Percentiles rank a stretch among this genome's conserved stretches.
phyloP scores from a whole-genome alignment of 1,140 invertebrate species.

The Agrypnia vestita region DNA sequence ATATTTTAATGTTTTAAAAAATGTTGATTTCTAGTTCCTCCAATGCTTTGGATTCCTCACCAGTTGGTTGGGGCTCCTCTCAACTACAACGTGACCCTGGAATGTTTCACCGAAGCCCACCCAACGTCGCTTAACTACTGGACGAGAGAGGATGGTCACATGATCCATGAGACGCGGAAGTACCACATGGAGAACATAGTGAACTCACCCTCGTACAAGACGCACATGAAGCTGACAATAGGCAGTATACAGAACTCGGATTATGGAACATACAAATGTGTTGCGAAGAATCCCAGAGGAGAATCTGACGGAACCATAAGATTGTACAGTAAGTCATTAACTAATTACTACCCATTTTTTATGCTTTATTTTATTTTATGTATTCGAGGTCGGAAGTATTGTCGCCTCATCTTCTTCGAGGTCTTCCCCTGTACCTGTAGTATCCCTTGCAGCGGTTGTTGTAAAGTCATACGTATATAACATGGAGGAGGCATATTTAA shows the following conservation, averaged over 20 bases:
- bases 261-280: slow-evolving; percentile 92
- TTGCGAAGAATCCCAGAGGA: slow-evolving; percentile 93
- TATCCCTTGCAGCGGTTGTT: too few relatives aligned
- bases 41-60: slow-evolving; percentile 92
- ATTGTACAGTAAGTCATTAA: slow-evolving; percentile 86
- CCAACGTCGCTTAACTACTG: slow-evolving; percentile 94
- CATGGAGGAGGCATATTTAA: too few relatives aligned
- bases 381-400: too few relatives aligned
- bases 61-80: slow-evolving; percentile 89
- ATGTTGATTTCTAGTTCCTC: slow-evolving; percentile 80
- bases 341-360: neutral
- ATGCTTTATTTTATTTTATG: neutral
- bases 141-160: slow-evolving; percentile 88
- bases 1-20: neutral
- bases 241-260: slow-evolving; percentile 83
- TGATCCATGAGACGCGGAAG: slow-evolving; percentile 90
- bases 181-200: slow-evolving; percentile 83
- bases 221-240: slow-evolving; percentile 87
- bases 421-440: too few relatives aligned
- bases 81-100: slow-evolving; percentile 86
- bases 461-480: too few relatives aligned
- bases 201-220: slow-evolving; percentile 83
- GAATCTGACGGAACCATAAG: slow-evolving; percentile 93
- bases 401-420: too few relatives aligned
- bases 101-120: slow-evolving; percentile 92